Evolutionary conservation across 2,797 vertebrate species (phyloP).

Genomic region (Darevskia mixta): DNA sequence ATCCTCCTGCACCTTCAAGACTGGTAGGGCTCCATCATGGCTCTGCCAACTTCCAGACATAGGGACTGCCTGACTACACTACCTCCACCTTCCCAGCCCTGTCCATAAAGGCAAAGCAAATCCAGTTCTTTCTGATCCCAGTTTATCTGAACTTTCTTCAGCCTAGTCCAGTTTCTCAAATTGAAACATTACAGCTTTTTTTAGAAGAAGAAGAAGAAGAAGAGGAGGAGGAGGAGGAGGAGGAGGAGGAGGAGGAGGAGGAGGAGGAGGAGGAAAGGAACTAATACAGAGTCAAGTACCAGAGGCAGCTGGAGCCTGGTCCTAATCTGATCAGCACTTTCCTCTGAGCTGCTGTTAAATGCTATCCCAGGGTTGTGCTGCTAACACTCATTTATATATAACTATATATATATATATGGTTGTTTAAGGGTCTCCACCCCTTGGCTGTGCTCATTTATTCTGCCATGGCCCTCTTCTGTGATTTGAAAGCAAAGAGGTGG

Average conservation of each 20-base stretch:
- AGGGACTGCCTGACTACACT: too few species aligned
- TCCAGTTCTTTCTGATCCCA: conserved; percentile 32
- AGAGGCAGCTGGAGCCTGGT: background rate
- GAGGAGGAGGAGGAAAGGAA: background rate
- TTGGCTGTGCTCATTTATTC: background rate
- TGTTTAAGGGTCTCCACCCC: background rate
- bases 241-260: too few species aligned
- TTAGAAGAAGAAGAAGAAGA: background rate
- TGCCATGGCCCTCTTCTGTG: background rate
- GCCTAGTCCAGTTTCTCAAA: conserved; percentile 28
- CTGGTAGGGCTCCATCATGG: too few species aligned
- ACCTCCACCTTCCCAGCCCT: too few species aligned
- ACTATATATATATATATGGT: too few species aligned
- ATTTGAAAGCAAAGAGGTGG: background rate
- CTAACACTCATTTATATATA: too few species aligned
- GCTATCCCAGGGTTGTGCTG: background rate
- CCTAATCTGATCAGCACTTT: background rate
- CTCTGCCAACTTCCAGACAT: too few species aligned
- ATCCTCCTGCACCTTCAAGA: too few species aligned
- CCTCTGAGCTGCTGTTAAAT: conserved; percentile 23
- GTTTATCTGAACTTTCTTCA: conserved; percentile 15
- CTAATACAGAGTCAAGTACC: background rate
- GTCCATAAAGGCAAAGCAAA: background rate
- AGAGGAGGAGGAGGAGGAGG: too few species aligned
- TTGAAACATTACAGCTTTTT: background rate